These are phyloP conservation scores for Coronaproctus castanopsis DNA, from an alignment of 2,888 invertebrate species.

Conservation along the genomic window DNA sequence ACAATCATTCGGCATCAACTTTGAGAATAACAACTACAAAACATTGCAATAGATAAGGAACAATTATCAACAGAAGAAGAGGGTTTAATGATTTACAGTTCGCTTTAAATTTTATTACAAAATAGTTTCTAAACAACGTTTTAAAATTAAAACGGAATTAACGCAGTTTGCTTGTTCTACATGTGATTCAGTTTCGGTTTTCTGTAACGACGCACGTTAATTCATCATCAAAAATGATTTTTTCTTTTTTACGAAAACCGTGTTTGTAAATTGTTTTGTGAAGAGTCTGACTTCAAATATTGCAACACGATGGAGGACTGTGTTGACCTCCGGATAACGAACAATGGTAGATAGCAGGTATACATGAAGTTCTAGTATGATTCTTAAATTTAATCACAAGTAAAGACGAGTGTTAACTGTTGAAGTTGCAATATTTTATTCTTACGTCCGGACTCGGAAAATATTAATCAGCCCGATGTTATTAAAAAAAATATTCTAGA, in stretches of 20 bases:
- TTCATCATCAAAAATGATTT: too few relatives aligned
- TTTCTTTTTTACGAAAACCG: not conserved
- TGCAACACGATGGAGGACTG: too few relatives aligned
- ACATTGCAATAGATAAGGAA: not conserved
- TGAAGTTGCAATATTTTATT: not conserved
- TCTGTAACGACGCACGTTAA: not conserved
- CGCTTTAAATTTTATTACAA: not conserved
- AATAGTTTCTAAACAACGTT: not conserved
- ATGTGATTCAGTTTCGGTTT: not conserved
- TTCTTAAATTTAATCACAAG: not conserved
- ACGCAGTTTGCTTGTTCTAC: not conserved
- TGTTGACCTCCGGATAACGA: too few relatives aligned
- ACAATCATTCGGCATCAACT: too few relatives aligned
- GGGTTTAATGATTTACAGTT: not conserved
- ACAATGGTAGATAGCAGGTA: too few relatives aligned
- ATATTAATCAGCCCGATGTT: too few relatives aligned
- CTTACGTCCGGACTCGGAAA: not conserved
- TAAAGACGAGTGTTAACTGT: not conserved
- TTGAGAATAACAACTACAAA: constrained; percentile 4
- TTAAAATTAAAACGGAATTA: too few relatives aligned
- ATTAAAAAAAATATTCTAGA: too few relatives aligned
- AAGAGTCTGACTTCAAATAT: too few relatives aligned
- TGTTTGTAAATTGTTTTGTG: too few relatives aligned
- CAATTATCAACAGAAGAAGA: not conserved
- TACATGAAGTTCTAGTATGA: not conserved